A percentile compares a stretch with the other conserved stretches of the same genome.
Conservation (phyloP, 2,888 invertebrate species). For the Trissoscelio sp. region DNA sequence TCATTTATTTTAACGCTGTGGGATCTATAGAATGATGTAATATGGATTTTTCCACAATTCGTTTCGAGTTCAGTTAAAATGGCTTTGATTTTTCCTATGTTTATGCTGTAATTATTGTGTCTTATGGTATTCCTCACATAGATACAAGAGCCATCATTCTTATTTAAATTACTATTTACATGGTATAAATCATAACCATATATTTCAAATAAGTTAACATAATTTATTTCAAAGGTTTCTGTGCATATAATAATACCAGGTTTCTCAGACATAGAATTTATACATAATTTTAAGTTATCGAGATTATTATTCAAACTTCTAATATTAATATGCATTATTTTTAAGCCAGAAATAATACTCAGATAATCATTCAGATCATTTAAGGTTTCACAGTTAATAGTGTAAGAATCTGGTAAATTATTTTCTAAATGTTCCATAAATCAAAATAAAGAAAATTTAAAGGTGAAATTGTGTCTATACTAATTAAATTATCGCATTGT, state of each 20-base stretch:
- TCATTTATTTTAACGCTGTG: not conserved
- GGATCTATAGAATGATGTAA: slow-evolving; percentile 4
- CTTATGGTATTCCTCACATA: not conserved
- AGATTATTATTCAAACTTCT: not conserved
- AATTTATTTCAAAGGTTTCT: not conserved
- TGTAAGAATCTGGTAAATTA: not conserved
- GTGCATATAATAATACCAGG: slow-evolving; percentile 4
- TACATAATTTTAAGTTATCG: not conserved
- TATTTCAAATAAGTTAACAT: not conserved
- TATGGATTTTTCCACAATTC: not conserved
- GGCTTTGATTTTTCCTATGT: not conserved
- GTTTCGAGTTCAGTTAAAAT: not conserved
- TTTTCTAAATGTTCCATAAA: slow-evolving; percentile 8
- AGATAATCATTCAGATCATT: slow-evolving; percentile 1
- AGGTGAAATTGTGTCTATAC: not conserved
- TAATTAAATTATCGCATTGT: not conserved
- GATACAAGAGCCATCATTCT: slow-evolving; percentile 4
- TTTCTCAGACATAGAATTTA: not conserved
- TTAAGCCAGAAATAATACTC: not conserved
- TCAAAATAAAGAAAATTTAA: not conserved
- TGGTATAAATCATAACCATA: not conserved
- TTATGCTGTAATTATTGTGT: not conserved
- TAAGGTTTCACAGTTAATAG: slow-evolving; percentile 4
- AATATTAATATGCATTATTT: slow-evolving; percentile 21
- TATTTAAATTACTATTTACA: slow-evolving; percentile 4